Conservation (phyloP, 2,888 invertebrate species). For the Pogonocherus hispidulus region DNA sequence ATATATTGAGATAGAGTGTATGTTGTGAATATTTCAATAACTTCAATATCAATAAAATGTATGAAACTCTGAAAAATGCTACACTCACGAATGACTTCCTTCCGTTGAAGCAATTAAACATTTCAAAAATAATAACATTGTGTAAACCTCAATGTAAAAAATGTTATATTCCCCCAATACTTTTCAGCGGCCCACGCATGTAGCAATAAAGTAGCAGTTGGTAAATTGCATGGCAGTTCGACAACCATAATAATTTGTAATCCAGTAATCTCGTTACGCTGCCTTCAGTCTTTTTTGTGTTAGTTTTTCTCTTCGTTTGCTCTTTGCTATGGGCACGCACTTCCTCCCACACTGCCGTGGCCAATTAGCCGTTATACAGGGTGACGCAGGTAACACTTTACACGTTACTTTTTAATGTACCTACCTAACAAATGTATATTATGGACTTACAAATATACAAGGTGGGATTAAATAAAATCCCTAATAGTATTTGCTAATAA, state of each 20-base stretch:
- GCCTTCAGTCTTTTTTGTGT: slow-evolving; percentile 9
- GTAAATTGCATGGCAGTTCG: slow-evolving; percentile 21
- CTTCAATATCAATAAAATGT: too few relatives aligned
- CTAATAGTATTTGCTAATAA: too few relatives aligned
- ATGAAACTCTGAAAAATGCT: too few relatives aligned
- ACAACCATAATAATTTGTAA: slow-evolving; percentile 28
- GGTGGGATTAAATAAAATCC: too few relatives aligned
- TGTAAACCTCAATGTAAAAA: not conserved
- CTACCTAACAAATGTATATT: too few relatives aligned
- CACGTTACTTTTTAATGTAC: too few relatives aligned
- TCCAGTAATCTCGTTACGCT: slow-evolving; percentile 18
- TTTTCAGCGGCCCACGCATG: not conserved
- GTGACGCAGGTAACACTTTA: not conserved
- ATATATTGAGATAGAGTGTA: too few relatives aligned
- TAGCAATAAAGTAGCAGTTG: slow-evolving; percentile 28
- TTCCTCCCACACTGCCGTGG: slow-evolving; percentile 18
- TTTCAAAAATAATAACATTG: not conserved
- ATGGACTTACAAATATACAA: too few relatives aligned
- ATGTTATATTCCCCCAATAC: not conserved
- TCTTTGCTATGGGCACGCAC: slow-evolving; percentile 24
- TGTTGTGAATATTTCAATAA: too few relatives aligned
- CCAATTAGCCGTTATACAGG: slow-evolving; percentile 22
- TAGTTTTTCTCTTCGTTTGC: slow-evolving; percentile 27
- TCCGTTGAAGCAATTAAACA: not conserved
- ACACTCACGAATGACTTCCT: too few relatives aligned